These are phyloP conservation scores for Sycon ciliatum DNA, from an alignment of 37 sponge, comb jelly and placozoan genomes.

Conservation along the genomic window DNA sequence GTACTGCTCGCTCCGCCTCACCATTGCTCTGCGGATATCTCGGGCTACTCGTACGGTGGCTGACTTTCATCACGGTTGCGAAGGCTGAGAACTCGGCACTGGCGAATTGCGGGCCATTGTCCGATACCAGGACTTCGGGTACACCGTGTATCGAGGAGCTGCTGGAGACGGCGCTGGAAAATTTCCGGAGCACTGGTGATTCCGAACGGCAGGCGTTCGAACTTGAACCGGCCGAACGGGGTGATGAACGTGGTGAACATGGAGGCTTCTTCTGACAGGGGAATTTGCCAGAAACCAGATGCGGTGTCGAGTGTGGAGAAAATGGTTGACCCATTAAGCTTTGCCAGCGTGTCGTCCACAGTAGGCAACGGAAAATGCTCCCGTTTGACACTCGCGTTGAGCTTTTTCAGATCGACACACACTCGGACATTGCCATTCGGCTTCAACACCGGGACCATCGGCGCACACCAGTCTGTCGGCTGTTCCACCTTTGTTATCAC, in stretches of 20 bases:
- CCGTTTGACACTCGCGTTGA: conserved; percentile 27
- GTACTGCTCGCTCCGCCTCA: too few relatives aligned
- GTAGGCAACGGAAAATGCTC: conserved; percentile 33
- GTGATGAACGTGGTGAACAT: conserved; percentile 51
- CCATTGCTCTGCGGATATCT: too few relatives aligned
- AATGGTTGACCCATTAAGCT: conserved; percentile 24
- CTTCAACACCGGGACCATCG: conserved; percentile 22
- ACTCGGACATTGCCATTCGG: conserved; percentile 18
- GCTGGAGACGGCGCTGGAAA: conserved; percentile 38
- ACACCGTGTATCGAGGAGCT: conserved; percentile 26
- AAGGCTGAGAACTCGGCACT: too few relatives aligned
- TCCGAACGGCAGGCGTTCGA: conserved; percentile 36
- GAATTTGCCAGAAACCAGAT: conserved; percentile 46
- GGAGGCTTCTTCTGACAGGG: conserved; percentile 14
- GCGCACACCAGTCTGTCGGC: conserved; percentile 39
- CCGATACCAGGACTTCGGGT: too few relatives aligned
- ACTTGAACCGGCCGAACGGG: conserved; percentile 26
- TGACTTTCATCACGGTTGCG: too few relatives aligned
- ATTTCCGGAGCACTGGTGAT: conserved; percentile 37
- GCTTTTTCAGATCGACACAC: conserved; percentile 35
- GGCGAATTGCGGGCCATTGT: too few relatives aligned
- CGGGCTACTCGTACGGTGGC: too few relatives aligned
- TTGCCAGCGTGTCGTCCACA: conserved; percentile 26
- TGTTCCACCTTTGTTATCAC: conserved; percentile 20
- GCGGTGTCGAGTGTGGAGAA: conserved; percentile 36